Base-by-base conservation (phyloP, 2,797 vertebrate genomes). In the Gymnocypris eckloni region DNA sequence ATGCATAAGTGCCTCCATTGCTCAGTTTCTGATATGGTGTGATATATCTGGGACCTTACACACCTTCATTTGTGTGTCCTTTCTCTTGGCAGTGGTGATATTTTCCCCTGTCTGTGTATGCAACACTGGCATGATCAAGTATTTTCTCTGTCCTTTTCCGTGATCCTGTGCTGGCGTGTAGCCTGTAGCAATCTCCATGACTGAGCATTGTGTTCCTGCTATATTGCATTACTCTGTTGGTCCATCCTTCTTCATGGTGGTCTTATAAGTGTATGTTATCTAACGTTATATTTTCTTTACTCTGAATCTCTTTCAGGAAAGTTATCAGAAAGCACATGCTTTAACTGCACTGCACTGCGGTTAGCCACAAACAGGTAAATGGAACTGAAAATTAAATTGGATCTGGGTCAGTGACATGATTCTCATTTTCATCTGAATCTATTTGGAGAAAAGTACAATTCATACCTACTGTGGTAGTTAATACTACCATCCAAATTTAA, bases 301-400 rank as follows among this genome's bases (percentile, higher is more conserved):
- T 82, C 6, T 76, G 7, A 18, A 45, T 67, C 13, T 86, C 13
- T 70, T 90, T 25, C 89, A 99, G 98, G 95, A 89, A 94, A 94
- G 88, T 86, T 94, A 85, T 92, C 95, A 82, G 96, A 96, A 81
- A 91, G 91, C 3, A 76, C 93, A 5, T 97, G 96, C 93, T 95
- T 97, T 84, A 95, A 91, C 82, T 98, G 97, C 90, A 90, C 95
- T 39, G 93, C 95, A 2, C 91, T 96, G 89, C 93, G 96, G 90
- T 86, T 96, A 88, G 90, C 93, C 87, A 96, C 92, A 92, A 94
- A 91, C 82, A 93, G 93, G 98, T 99, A 95, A 96, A 39, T 28
- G 16, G 15, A 91, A 0, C 16, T 45, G 4, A 72, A 43, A 41
- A 28, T 33, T 33, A 16, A 22, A 71, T 37, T 16, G 33, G 1